Evolutionary conservation across 2,888 invertebrate genomes (phyloP).

Genomic region (Polydrusus tereticollis): DNA sequence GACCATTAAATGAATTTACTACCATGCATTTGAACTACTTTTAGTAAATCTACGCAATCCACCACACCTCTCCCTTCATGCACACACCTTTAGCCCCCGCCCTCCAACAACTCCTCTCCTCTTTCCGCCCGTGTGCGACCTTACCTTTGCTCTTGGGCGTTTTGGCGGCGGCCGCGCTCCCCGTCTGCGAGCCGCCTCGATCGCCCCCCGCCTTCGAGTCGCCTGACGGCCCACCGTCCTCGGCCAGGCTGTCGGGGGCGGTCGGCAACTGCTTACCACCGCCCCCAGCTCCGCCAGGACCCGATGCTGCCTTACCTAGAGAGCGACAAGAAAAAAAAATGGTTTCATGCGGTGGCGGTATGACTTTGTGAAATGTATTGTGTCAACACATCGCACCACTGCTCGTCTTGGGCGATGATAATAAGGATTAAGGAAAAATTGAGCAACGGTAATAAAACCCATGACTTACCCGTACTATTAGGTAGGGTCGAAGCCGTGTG

Average conservation of each 20-base stretch:
- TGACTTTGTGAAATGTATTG: too few species aligned
- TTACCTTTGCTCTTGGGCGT: conserved; percentile 68
- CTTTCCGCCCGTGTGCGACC: conserved; percentile 34
- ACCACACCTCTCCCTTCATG: not conserved
- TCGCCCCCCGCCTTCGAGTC: conserved; percentile 35
- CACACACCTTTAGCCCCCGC: not conserved
- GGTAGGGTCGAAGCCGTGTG: conserved; percentile 58
- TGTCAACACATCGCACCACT: too few species aligned
- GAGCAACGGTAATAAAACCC: not conserved
- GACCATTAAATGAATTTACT: not conserved
- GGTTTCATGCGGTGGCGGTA: not conserved
- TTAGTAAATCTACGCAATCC: not conserved
- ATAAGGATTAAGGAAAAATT: conserved; percentile 1
- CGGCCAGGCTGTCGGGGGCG: conserved; percentile 72
- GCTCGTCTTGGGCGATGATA: too few species aligned
- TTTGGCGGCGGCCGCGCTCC: conserved; percentile 60
- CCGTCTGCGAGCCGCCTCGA: conserved; percentile 49
- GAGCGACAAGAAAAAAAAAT: conserved; percentile 4
- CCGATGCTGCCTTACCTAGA: conserved; percentile 25
- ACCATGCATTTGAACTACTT: not conserved
- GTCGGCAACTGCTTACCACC: conserved; percentile 46
- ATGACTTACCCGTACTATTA: conserved; percentile 62
- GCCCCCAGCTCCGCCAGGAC: conserved; percentile 36
- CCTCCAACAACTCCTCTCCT: conserved; percentile 2
- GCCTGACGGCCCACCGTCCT: conserved; percentile 70